A percentile compares a stretch with the other conserved stretches of the same genome.
Evolutionary conservation across 2,888 invertebrate genomes (phyloP).

Genomic region (Hedychridium roseum): DNA sequence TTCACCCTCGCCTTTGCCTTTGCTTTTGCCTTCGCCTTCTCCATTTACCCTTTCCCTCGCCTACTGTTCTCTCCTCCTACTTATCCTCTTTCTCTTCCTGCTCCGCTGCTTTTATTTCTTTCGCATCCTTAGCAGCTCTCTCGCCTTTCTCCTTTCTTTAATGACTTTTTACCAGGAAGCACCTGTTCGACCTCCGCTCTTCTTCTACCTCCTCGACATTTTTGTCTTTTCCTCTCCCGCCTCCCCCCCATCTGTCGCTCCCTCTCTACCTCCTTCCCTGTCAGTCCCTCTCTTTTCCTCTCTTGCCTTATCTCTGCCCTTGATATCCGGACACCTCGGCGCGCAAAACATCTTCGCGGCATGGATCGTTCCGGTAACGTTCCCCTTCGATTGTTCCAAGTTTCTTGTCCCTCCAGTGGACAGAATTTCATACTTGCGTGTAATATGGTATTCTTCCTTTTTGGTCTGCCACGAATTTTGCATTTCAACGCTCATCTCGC

Average conservation of each 20-base stretch:
- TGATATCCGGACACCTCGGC: conserved; percentile 24
- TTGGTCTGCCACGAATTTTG: conserved; percentile 27
- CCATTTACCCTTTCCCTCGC: conserved; percentile 15
- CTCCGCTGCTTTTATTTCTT: conserved; percentile 6
- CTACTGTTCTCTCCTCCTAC: conserved; percentile 33
- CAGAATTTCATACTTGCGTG: conserved; percentile 19
- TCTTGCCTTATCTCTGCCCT: conserved; percentile 29
- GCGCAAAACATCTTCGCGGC: conserved; percentile 28
- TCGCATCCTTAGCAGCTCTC: conserved; percentile 25
- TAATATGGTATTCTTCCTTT: conserved; percentile 16
- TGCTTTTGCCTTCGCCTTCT: conserved; percentile 1
- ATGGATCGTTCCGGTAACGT: conserved; percentile 29
- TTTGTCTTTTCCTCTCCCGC: no score
- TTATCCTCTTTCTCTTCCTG: conserved; percentile 9
- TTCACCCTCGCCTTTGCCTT: conserved; percentile 9
- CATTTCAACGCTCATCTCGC: conserved; percentile 34
- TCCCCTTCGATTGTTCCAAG: conserved; percentile 23
- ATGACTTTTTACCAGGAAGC: conserved; percentile 21
- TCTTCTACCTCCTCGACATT: no score
- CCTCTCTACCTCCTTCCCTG: no score
- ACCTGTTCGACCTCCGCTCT: conserved; percentile 36
- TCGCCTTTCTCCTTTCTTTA: conserved; percentile 2
- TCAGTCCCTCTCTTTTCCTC: no score
- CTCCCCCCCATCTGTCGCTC: no score
- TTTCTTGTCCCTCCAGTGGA: conserved; percentile 19